phyloP scores from a whole-genome alignment of 2,888 invertebrate genomes.

The Pegoplata infirma region DNA sequence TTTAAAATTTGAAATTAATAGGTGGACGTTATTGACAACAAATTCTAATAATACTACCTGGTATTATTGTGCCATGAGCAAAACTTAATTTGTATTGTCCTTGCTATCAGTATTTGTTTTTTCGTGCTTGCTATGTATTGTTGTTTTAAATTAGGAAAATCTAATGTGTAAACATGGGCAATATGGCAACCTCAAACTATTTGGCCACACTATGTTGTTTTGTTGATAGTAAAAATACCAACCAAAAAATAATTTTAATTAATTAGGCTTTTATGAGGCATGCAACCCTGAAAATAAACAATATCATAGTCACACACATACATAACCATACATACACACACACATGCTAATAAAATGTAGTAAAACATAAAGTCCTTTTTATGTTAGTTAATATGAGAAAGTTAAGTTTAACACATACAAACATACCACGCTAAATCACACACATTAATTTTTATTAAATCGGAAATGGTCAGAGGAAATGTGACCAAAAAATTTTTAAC shows the following conservation, averaged over 20 bases:
- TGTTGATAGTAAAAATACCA: slow-evolving; percentile 29
- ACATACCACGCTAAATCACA: not conserved
- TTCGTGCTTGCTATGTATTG: too few relatives aligned
- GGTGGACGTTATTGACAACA: too few relatives aligned
- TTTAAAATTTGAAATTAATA: too few relatives aligned
- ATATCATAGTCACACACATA: not conserved
- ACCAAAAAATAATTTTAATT: slow-evolving; percentile 46
- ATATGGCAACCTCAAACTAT: slow-evolving; percentile 25
- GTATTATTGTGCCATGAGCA: too few relatives aligned
- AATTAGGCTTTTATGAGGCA: slow-evolving; percentile 50
- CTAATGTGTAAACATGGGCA: slow-evolving; percentile 8
- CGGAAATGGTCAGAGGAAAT: too few relatives aligned
- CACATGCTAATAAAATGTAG: slow-evolving; percentile 25
- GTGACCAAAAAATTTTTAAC: too few relatives aligned
- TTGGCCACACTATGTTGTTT: slow-evolving; percentile 31
- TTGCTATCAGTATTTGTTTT: too few relatives aligned
- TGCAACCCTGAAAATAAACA: slow-evolving; percentile 5
- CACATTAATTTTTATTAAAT: too few relatives aligned
- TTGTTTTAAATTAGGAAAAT: too few relatives aligned
- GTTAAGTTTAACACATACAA: not conserved
- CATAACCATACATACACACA: too few relatives aligned
- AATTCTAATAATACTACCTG: too few relatives aligned
- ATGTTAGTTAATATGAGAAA: not conserved
- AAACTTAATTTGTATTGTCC: too few relatives aligned
- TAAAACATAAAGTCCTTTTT: not conserved